Conservation (phyloP, 2,113 vertebrate species). For the Propithecus coquereli region DNA sequence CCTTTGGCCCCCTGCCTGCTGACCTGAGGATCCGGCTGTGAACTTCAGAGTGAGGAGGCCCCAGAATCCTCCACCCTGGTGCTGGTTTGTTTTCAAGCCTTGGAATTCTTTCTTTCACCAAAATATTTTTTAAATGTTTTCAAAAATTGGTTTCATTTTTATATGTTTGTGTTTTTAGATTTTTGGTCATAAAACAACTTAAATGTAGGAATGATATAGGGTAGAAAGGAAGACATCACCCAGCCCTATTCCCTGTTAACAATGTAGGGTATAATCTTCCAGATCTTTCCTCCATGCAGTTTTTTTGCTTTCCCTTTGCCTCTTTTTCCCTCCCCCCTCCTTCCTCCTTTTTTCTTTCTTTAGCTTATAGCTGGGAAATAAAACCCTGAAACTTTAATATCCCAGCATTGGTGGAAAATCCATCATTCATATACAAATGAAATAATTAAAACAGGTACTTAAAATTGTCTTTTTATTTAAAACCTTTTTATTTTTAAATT, state of each 20-base stretch:
- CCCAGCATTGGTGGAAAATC: neutral
- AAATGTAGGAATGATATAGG: neutral
- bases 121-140: neutral
- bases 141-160: neutral
- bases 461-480: neutral
- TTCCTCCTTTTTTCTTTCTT: neutral
- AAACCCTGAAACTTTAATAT: neutral
- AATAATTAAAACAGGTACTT: neutral
- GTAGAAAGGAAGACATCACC: neutral
- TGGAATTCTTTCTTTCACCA: neutral
- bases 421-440: neutral
- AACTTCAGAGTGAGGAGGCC: neutral
- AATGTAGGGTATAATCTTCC: neutral
- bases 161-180: neutral
- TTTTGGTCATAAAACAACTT: neutral
- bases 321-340: fast-evolving
- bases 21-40: neutral
- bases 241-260: neutral
- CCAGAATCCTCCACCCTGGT: fast-evolving
- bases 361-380: neutral
- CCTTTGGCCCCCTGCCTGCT: neutral
- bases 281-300: neutral
- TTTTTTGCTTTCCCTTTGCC: no score
- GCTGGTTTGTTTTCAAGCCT: neutral
- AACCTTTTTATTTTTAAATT: neutral